phyloP scores from a whole-genome alignment of 1,140 invertebrate genomes.

The Cecropterus lyciades region DNA sequence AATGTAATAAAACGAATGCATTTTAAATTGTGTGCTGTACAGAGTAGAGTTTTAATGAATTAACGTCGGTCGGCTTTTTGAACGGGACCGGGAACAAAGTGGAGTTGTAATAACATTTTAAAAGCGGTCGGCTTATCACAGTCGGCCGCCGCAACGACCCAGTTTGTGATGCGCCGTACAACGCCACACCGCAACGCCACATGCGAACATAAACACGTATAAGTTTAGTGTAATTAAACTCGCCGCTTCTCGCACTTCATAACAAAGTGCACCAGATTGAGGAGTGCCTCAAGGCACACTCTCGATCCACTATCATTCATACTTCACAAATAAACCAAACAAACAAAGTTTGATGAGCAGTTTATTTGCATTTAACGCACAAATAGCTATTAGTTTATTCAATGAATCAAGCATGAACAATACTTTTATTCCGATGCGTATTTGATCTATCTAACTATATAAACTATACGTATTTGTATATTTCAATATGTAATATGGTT shows the following conservation, averaged over 20 bases:
- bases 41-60: constrained; percentile 30
- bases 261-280: constrained; percentile 14
- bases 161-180: constrained; percentile 46
- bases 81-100: constrained; percentile 40
- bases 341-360: constrained; percentile 12
- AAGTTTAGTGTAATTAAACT: constrained; percentile 57
- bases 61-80: constrained; percentile 19
- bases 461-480: no score
- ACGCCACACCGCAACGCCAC: constrained; percentile 40
- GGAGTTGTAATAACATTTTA: constrained; percentile 54
- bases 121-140: constrained; percentile 57
- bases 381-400: constrained; percentile 19
- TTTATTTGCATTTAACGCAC: constrained; percentile 6
- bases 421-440: neutral
- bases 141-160: constrained; percentile 51
- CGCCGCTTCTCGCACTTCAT: constrained; percentile 35
- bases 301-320: neutral
- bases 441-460: neutral
- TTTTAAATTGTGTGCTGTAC: constrained; percentile 26
- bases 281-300: constrained; percentile 13
- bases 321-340: constrained; percentile 20
- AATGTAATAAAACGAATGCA: constrained; percentile 22
- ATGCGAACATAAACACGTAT: constrained; percentile 48
- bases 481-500: no score
- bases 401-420: constrained; percentile 16